These are phyloP conservation scores for Tragelaphus imberbis DNA, from an alignment of 2,113 vertebrate genomes.

Conservation along the genomic window DNA sequence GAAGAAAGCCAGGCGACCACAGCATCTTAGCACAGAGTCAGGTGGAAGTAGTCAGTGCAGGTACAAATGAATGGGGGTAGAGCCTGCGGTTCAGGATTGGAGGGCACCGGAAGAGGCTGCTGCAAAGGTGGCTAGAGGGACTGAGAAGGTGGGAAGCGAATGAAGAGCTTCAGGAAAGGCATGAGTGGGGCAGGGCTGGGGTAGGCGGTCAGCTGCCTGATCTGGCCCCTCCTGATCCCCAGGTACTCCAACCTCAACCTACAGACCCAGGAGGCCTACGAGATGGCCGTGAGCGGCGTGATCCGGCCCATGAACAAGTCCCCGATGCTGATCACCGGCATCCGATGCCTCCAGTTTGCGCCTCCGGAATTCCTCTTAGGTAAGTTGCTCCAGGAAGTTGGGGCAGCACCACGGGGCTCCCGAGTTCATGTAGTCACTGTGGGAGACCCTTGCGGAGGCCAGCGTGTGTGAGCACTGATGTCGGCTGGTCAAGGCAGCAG, in stretches of 20 bases:
- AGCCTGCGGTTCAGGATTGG: not conserved
- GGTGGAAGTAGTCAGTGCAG: fast-evolving
- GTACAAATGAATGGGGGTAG: not conserved
- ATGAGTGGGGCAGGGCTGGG: not conserved
- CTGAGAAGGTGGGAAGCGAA: fast-evolving
- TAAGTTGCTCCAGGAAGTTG: slow-evolving; percentile 64
- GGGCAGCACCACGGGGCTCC: not conserved
- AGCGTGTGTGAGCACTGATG: too few relatives aligned
- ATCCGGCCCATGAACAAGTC: slow-evolving; percentile 89
- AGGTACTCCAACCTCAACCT: slow-evolving; percentile 91
- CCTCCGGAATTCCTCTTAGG: slow-evolving; percentile 92
- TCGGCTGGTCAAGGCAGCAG: not conserved
- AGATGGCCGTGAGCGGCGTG: slow-evolving; percentile 89
- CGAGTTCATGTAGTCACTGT: not conserved
- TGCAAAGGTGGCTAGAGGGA: not conserved
- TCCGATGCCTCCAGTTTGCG: slow-evolving; percentile 85
- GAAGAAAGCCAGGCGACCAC: not conserved
- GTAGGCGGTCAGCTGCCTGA: not conserved
- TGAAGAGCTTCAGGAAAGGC: not conserved
- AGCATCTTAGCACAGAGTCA: not conserved
- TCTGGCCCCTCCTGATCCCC: not conserved
- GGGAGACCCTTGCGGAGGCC: not conserved
- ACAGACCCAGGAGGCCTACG: slow-evolving; percentile 92
- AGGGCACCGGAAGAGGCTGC: not conserved
- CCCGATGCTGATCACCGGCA: slow-evolving; percentile 85